Evolutionary conservation across 2,797 vertebrate species (phyloP), one percentile per base, ranked within the genome.

Genomic region (Cichlasoma orientale): DNA sequence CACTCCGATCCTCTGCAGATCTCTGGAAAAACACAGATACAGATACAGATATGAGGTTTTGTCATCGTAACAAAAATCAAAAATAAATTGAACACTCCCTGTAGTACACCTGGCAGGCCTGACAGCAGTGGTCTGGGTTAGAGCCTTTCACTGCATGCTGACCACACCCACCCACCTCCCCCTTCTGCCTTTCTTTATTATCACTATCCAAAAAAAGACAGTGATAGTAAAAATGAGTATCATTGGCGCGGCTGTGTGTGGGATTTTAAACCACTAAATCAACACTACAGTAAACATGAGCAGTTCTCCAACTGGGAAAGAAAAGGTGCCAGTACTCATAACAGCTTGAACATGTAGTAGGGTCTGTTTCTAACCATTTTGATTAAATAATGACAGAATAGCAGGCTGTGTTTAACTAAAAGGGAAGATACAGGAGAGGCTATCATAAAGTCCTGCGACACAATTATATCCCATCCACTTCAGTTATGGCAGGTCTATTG

Each of bases 1-100:
- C 83, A 99, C 96, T 2, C 98, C 98, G 85, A 99, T 98, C 96
- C 97, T 97, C 92, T 98, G 95, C 74, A 99, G 96, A 85, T 99
- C 98, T 92, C 98, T 99, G 94, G 23, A 12, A 44, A 56, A 73
- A 86, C 58, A 87, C 33, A 63, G 1, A 72, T 2, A 66, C 33
- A 63, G 1, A 72, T 2, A 66, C 4, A 12, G 27, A 72, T 14
- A 21, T 73, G 4, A 80, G 56, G 53, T n/a, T 8, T 7, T 29
- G 25, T 72, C 31, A 55, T 68, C 33, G 2, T 55, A 33, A 41
- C 14, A 73, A 50, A 38, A 59, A 31, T n/a, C 8, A 44, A 47
- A 68, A 19, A 47, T 29, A 1, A 66, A 50, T 29, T 47, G 0
- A 44, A 0, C 61, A 47, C 61, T 66, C 23, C 41, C 19, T 12